Conservation (phyloP, 2,888 invertebrate genomes). For the Adelphocoris suturalis region DNA sequence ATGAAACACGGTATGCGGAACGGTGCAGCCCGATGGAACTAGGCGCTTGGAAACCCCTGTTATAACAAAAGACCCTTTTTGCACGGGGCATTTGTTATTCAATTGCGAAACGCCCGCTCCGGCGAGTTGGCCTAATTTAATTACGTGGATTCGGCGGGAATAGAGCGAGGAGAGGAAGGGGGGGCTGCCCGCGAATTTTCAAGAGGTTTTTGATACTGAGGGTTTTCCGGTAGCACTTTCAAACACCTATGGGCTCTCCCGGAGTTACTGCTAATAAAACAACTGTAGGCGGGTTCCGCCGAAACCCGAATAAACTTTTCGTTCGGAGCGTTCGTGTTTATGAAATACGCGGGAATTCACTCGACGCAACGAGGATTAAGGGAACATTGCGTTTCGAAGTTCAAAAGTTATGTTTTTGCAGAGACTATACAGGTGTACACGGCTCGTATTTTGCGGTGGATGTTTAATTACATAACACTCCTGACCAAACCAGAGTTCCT, state of each 20-base stretch:
- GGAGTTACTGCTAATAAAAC: conserved; percentile 40
- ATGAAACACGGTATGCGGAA: conserved; percentile 38
- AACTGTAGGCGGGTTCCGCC: background rate
- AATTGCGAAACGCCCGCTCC: conserved; percentile 35
- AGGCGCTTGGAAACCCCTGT: background rate
- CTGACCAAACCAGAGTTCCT: too few species aligned
- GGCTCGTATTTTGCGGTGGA: too few species aligned
- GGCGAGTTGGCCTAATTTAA: conserved; percentile 14
- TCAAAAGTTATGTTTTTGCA: too few species aligned
- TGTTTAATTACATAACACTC: too few species aligned
- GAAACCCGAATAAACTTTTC: conserved; percentile 2
- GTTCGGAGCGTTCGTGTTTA: background rate
- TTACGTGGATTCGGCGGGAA: conserved; percentile 20
- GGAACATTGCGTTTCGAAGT: too few species aligned
- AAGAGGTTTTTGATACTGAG: conserved; percentile 19
- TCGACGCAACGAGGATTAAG: background rate
- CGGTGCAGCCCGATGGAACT: conserved; percentile 32
- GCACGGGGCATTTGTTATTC: conserved; percentile 53
- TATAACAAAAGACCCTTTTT: conserved; percentile 43
- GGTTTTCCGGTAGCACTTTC: conserved; percentile 19
- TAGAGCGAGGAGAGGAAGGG: background rate
- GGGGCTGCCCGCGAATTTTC: background rate
- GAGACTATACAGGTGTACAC: too few species aligned
- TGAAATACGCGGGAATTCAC: background rate
- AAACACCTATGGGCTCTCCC: background rate